phyloP scores from a whole-genome alignment of 1,140 invertebrate genomes.

The Octopus bimaculoides region DNA sequence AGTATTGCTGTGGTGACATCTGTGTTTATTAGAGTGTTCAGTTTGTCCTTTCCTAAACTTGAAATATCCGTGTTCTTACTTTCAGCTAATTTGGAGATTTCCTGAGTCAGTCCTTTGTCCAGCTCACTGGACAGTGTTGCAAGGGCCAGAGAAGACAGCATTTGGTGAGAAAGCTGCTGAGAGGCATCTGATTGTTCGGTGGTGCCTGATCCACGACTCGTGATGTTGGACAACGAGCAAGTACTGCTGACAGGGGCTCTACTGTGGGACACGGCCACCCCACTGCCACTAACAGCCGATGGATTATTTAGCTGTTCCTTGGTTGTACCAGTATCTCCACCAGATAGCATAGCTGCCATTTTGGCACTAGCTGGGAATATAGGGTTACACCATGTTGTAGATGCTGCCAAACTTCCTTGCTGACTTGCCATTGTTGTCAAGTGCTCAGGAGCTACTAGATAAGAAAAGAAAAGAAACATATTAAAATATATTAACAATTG shows the following conservation, averaged over 20 bases:
- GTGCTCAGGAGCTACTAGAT: conserved; percentile 8
- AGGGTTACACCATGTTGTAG: conserved; percentile 10
- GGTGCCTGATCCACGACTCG: neutral
- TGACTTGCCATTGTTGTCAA: conserved; percentile 14
- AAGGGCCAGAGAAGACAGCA: neutral
- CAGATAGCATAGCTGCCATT: neutral
- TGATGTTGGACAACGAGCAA: neutral
- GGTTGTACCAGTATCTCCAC: neutral
- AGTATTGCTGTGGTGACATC: neutral
- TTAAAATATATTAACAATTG: neutral
- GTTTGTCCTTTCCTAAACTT: neutral
- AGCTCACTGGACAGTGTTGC: neutral
- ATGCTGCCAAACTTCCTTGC: conserved; percentile 9
- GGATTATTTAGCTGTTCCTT: conserved; percentile 1
- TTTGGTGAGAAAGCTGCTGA: neutral
- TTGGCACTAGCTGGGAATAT: neutral
- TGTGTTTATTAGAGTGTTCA: conserved; percentile 10
- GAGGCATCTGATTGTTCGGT: neutral
- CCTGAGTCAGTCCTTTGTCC: conserved; percentile 1
- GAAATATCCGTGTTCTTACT: neutral
- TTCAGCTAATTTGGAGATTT: conserved; percentile 4
- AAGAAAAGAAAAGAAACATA: neutral
- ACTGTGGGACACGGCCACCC: neutral
- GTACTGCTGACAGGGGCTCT: neutral
- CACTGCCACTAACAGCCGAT: neutral